Evolutionary conservation across 2,888 invertebrate genomes (phyloP).

Genomic region (Onthophagus sagittarius): DNA sequence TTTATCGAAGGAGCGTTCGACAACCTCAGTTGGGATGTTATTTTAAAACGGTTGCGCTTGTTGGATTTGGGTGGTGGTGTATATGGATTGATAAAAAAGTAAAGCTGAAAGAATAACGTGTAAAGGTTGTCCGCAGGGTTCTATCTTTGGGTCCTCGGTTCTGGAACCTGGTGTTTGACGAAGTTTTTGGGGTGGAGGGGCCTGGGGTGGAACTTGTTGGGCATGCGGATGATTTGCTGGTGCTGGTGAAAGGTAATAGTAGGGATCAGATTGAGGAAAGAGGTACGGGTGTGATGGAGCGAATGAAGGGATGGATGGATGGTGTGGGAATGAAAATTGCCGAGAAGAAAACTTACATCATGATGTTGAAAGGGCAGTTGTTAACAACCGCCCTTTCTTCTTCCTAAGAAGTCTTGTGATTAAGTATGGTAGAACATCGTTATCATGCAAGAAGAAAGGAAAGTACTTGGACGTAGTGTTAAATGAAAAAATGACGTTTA

Average conservation of each 20-base stretch:
- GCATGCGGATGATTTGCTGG: conserved; percentile 13
- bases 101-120: background rate
- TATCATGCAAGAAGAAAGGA: background rate
- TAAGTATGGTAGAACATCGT: too few relatives aligned
- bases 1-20: conserved; percentile 25
- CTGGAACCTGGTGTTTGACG: conserved; percentile 16
- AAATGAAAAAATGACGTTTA: background rate
- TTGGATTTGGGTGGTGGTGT: background rate
- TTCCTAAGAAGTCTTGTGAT: too few relatives aligned
- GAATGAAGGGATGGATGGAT: too few relatives aligned
- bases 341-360: too few relatives aligned
- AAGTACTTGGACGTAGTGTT: background rate
- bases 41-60: background rate
- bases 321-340: too few relatives aligned
- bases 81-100: conserved; percentile 14
- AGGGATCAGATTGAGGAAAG: background rate
- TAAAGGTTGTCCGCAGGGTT: conserved; percentile 22
- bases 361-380: too few relatives aligned
- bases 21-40: conserved; percentile 23
- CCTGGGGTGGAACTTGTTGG: background rate
- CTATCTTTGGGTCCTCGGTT: conserved; percentile 16
- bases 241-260: background rate
- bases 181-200: background rate
- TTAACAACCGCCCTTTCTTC: too few relatives aligned
- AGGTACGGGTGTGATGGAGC: background rate